Evolutionary conservation across 2,888 invertebrate species (phyloP), one percentile per base, ranked within the genome.

Genomic region (Dichetophora obliterata): DNA sequence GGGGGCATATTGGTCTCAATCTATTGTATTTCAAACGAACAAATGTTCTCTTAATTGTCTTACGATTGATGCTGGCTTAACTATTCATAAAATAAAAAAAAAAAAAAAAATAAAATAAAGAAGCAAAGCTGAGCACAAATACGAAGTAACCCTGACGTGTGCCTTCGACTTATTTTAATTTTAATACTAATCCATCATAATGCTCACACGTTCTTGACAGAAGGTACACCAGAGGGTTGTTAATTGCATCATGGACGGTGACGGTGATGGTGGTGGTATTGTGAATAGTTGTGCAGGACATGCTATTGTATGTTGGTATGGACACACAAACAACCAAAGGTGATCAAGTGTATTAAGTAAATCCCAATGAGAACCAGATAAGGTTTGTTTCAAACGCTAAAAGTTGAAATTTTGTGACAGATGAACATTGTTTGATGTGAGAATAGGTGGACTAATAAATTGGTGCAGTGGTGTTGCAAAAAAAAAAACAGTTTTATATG

Each of bases 181-280:
- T 86, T 84, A 83, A 84, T 82, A 82, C 85, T 85, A 87, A 86
- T 86, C 85, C 86, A 87, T 86, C 86, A 86, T 86, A 86, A 86
- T 83, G 83, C 84, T 79, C 80, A 83, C 82, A 82, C 82, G 80
- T 78, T 80, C 78, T 69, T 79, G 81, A 82, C 82, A 80, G 77
- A 77, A 74, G 76, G 71, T 52, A 34, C 61, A 27, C 48, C 37
- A 5, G n/a, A 61, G 54, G 63, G 70, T 50, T 52, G 75, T 76
- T 70, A 71, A 76, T 76, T 76, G 75, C 75, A 76, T 52, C 71
- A 70, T 71, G 61, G 61, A 14, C 43, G 69, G n/a, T 24, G 8
- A 14, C 16, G n/a, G 14, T 34, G 14, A 11, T 22, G 19, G 8
- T 27, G 11, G 68, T 68, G 50, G 24, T 68, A 19, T 24, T 43